These are phyloP conservation scores for Struthio camelus DNA, from an alignment of 2,113 vertebrate species.

Conservation along the genomic window DNA sequence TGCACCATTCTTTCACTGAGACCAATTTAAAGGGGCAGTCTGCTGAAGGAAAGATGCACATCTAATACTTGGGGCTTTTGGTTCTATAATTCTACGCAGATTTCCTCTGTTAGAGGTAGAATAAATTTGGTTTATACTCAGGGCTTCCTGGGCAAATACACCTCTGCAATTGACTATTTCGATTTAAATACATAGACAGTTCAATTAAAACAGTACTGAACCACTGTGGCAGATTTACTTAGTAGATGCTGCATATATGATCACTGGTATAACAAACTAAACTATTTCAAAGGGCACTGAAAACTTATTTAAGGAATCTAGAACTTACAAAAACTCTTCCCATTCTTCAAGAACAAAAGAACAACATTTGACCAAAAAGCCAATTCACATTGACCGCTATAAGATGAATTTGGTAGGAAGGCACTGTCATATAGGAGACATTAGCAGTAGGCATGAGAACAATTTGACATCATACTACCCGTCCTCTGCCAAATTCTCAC, in stretches of 20 bases:
- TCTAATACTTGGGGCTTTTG: not conserved
- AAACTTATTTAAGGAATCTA: not conserved
- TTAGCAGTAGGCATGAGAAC: not conserved
- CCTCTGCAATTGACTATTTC: slow-evolving; percentile 38
- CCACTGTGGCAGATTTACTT: slow-evolving; percentile 38
- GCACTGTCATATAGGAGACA: not conserved
- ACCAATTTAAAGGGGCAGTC: slow-evolving; percentile 59
- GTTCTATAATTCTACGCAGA: slow-evolving; percentile 31
- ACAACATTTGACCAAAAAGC: not conserved
- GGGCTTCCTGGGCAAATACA: slow-evolving; percentile 28
- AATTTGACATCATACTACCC: not conserved
- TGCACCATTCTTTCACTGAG: slow-evolving; percentile 52
- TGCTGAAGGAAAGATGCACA: slow-evolving; percentile 28
- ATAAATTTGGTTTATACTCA: slow-evolving; percentile 34
- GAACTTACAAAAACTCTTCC: not conserved
- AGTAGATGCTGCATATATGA: not conserved
- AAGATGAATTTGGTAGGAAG: not conserved
- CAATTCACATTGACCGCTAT: not conserved
- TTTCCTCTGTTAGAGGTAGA: slow-evolving; percentile 26
- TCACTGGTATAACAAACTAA: not conserved
- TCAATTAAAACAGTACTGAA: slow-evolving; percentile 65
- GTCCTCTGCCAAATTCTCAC: not conserved
- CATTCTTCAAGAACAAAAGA: not conserved
- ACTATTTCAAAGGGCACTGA: slow-evolving; percentile 19
- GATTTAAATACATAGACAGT: slow-evolving; percentile 59